A percentile compares a stretch with the other conserved stretches of the same genome.
These are phyloP conservation scores for Chrysolina haemoptera DNA, from an alignment of 2,888 invertebrate genomes.

Conservation along the genomic window DNA sequence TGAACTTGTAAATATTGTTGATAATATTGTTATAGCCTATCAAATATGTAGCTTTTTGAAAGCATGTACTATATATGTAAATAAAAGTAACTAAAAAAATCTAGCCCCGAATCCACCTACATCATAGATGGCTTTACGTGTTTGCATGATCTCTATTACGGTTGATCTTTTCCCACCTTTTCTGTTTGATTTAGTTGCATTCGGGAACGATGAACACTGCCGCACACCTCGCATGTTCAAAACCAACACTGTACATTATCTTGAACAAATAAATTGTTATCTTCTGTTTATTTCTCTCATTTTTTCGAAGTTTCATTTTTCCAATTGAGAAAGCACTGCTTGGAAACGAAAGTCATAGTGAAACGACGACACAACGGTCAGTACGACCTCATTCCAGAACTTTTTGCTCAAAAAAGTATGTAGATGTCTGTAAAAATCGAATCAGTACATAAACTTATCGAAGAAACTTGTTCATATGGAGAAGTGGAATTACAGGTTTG, in stretches of 20 bases:
- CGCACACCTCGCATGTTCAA: slow-evolving; percentile 62
- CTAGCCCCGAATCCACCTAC: slow-evolving; percentile 53
- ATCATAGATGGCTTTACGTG: slow-evolving; percentile 64
- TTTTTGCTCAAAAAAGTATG: slow-evolving; percentile 40
- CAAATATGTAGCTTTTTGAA: slow-evolving; percentile 51
- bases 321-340: background rate
- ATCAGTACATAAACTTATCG: background rate
- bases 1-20: slow-evolving; percentile 55
- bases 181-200: slow-evolving; percentile 49
- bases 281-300: slow-evolving; percentile 58
- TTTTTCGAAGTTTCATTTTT: background rate
- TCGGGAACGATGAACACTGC: slow-evolving; percentile 59
- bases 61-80: slow-evolving; percentile 47
- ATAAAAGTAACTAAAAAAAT: slow-evolving; percentile 26
- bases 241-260: slow-evolving; percentile 54
- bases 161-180: slow-evolving; percentile 18
- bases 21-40: slow-evolving; percentile 47
- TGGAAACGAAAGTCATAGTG: background rate
- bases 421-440: slow-evolving; percentile 25
- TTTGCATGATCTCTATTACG: slow-evolving; percentile 54
- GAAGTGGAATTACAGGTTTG: background rate
- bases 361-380: background rate
- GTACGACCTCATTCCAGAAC: slow-evolving; percentile 65
- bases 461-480: no score
- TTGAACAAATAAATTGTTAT: slow-evolving; percentile 63